Evolutionary conservation across 92 coral and sea anemone species (phyloP).

Genomic region (Epizoanthus scotinus): DNA sequence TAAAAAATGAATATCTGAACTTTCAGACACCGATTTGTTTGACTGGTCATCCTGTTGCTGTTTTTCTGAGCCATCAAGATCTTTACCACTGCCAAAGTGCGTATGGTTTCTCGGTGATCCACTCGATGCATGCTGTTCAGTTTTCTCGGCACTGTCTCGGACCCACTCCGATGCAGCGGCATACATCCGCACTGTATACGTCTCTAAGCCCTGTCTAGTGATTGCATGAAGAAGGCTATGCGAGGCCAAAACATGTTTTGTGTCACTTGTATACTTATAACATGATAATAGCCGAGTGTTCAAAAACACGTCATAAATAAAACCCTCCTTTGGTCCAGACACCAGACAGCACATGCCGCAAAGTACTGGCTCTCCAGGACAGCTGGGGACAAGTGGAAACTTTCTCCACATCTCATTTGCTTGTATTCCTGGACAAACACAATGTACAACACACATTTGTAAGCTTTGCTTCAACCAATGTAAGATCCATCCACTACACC

Average conservation of each 20-base stretch:
- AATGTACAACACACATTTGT: no score
- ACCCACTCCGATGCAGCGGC: slow-evolving; percentile 82
- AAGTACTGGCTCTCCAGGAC: slow-evolving; percentile 52
- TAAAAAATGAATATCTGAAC: neutral
- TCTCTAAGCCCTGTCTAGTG: slow-evolving; percentile 83
- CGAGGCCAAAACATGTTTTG: slow-evolving; percentile 67
- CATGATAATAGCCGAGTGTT: slow-evolving; percentile 65
- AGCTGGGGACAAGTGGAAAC: slow-evolving; percentile 55
- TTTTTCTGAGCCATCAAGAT: neutral
- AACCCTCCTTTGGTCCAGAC: slow-evolving; percentile 92
- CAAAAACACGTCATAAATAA: slow-evolving; percentile 74
- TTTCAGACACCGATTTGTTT: slow-evolving; percentile 1
- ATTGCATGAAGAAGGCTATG: slow-evolving; percentile 85
- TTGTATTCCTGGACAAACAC: slow-evolving; percentile 48
- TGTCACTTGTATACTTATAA: slow-evolving; percentile 82
- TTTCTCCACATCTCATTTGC: slow-evolving; percentile 42
- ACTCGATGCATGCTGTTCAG: neutral
- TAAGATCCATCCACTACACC: no score
- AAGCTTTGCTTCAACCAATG: no score
- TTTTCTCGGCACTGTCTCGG: neutral
- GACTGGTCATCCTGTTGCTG: neutral
- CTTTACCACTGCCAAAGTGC: slow-evolving; percentile 6
- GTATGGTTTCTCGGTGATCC: slow-evolving; percentile 3
- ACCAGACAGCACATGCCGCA: slow-evolving; percentile 93
- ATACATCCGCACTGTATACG: slow-evolving; percentile 87